Evolutionary conservation across 2,888 invertebrate species (phyloP).

Genomic region (Cylloceria caligata): DNA sequence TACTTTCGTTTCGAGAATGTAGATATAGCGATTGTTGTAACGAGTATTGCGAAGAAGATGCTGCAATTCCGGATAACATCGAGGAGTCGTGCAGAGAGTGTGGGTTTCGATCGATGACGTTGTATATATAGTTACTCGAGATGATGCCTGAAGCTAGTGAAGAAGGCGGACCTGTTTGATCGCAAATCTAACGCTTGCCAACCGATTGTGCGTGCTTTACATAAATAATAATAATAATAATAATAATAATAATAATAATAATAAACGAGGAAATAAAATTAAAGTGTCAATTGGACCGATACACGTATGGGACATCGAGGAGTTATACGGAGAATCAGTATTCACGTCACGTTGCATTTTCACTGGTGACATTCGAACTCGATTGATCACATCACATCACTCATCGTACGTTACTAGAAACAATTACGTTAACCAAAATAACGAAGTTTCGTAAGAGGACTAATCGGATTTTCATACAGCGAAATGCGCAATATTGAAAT

Average conservation of each 20-base stretch:
- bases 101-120: conserved; percentile 4
- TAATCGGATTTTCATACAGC: not conserved
- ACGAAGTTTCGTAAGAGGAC: not conserved
- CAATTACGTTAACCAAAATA: not conserved
- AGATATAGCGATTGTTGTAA: conserved; percentile 7
- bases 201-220: conserved; percentile 45
- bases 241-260: conserved; percentile 11
- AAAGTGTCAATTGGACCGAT: not conserved
- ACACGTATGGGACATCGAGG: conserved; percentile 12
- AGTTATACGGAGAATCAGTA: conserved; percentile 19
- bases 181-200: conserved; percentile 40
- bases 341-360: conserved; percentile 44
- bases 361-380: conserved; percentile 26
- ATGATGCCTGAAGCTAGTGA: not conserved
- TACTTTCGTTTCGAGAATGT: not conserved
- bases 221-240: conserved; percentile 19
- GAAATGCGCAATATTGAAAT: not conserved
- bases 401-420: conserved; percentile 1
- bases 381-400: conserved; percentile 43
- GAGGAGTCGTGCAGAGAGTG: conserved; percentile 23
- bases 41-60: conserved; percentile 30
- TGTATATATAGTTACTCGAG: not conserved
- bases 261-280: conserved; percentile 25
- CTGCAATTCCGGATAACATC: conserved; percentile 31
- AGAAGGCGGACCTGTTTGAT: conserved; percentile 21